These are phyloP conservation scores for Celastrina argiolus DNA, from an alignment of 2,888 invertebrate genomes.

Conservation along the genomic window DNA sequence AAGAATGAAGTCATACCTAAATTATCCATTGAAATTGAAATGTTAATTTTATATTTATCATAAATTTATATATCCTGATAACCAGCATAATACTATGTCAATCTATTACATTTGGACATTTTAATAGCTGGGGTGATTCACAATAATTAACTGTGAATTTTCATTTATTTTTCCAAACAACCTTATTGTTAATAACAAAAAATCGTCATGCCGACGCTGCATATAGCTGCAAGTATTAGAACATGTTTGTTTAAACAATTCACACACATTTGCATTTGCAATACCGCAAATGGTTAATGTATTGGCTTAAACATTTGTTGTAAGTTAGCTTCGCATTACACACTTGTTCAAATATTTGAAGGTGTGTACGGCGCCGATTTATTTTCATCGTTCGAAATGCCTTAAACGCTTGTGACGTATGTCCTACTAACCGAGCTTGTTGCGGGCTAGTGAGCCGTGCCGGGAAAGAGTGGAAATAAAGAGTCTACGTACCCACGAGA, in stretches of 20 bases:
- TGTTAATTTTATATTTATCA: too few relatives aligned
- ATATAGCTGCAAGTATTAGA: constrained; percentile 13
- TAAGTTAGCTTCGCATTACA: not conserved
- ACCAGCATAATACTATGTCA: too few relatives aligned
- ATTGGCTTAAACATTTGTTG: not conserved
- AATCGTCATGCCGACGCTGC: not conserved
- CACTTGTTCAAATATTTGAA: not conserved
- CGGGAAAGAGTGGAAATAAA: not conserved
- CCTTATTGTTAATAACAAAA: not conserved
- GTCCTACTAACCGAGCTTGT: not conserved
- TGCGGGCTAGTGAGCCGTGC: not conserved
- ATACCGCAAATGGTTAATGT: not conserved
- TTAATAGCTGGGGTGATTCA: not conserved
- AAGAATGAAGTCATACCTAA: too few relatives aligned
- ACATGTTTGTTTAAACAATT: not conserved
- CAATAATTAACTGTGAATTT: not conserved
- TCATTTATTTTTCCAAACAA: not conserved
- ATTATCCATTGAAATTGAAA: too few relatives aligned
- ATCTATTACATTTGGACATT: too few relatives aligned
- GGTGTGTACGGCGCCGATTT: not conserved
- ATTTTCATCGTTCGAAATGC: not conserved
- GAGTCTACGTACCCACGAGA: not conserved
- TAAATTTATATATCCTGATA: too few relatives aligned
- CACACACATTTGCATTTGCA: not conserved
- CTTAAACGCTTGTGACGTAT: not conserved